Evolutionary conservation across 2,113 vertebrate genomes (phyloP).

Genomic region (Dromas ardeola): DNA sequence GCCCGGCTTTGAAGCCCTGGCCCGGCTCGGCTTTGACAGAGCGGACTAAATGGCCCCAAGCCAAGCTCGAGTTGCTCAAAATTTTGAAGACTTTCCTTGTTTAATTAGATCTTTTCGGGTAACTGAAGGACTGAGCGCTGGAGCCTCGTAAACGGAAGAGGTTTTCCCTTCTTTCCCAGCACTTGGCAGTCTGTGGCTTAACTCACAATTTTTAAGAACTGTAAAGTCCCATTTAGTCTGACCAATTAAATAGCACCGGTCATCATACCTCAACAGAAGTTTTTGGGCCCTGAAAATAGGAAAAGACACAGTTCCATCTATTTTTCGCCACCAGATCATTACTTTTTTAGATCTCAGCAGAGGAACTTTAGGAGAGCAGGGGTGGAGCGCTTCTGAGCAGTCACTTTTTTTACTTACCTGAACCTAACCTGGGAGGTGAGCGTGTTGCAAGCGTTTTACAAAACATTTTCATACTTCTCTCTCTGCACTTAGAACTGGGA

Average conservation of each 20-base stretch:
- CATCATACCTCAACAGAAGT: not conserved
- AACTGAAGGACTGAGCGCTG: rapidly evolving
- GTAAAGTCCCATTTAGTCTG: rapidly evolving
- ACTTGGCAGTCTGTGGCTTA: not conserved
- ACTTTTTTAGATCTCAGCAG: not conserved
- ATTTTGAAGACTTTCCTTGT: too few relatives aligned
- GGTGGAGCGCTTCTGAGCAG: not conserved
- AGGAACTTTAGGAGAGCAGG: not conserved
- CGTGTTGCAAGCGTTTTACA: not conserved
- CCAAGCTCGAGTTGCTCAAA: not conserved
- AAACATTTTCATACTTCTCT: not conserved
- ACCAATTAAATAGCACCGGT: rapidly evolving
- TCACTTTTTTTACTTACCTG: not conserved
- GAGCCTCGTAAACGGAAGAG: rapidly evolving
- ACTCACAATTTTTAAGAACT: not conserved
- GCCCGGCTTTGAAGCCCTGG: not conserved
- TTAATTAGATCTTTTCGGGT: not conserved
- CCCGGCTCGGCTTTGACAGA: too few relatives aligned
- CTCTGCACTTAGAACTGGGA: not conserved
- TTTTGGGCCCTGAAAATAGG: not conserved
- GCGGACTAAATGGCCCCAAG: rapidly evolving
- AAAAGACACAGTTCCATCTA: not conserved
- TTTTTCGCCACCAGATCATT: rapidly evolving
- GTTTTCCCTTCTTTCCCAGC: not conserved
- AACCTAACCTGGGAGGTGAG: not conserved